Conservation (phyloP, 2,113 vertebrate species). For the Ornithorhynchus anatinus region DNA sequence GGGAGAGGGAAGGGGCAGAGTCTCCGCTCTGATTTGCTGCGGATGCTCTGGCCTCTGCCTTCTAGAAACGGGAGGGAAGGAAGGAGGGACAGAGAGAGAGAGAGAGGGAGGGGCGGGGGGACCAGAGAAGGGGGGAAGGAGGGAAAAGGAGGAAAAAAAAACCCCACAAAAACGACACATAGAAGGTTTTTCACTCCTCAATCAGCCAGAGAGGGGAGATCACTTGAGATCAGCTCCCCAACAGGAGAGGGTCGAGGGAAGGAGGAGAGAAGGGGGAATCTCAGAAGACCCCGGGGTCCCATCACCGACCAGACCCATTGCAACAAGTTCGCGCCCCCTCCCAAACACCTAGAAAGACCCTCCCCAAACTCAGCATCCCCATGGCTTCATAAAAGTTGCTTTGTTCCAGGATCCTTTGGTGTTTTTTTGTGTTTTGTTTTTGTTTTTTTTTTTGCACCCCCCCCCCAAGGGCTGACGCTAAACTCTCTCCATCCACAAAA, state of each 20-base stretch:
- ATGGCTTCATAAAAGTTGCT: constrained; percentile 66
- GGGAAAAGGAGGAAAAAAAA: too few species aligned
- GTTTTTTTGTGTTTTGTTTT: neutral
- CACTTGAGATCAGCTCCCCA: constrained; percentile 41
- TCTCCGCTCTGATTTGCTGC: constrained; percentile 66
- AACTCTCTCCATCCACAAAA: neutral
- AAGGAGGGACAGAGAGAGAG: constrained; percentile 20
- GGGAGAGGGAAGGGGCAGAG: constrained; percentile 36
- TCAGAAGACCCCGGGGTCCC: constrained; percentile 16
- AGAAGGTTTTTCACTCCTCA: constrained; percentile 61
- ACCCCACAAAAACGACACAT: too few species aligned
- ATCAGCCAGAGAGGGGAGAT: constrained; percentile 59
- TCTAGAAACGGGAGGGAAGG: constrained; percentile 44
- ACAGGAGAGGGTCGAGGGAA: constrained; percentile 51
- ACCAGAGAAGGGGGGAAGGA: too few species aligned
- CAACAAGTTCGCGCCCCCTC: constrained; percentile 11
- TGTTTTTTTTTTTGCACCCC: neutral
- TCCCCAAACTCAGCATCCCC: constrained; percentile 1
- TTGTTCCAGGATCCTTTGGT: constrained; percentile 33
- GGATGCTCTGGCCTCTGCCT: constrained; percentile 54
- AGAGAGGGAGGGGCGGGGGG: constrained; percentile 15
- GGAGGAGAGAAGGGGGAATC: constrained; percentile 25
- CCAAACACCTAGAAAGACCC: constrained; percentile 15
- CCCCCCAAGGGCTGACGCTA: constrained; percentile 5
- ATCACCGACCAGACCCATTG: constrained; percentile 14